Percentiles rank a stretch among this genome's conserved stretches.
phyloP scores from a whole-genome alignment of 2,113 vertebrate genomes.

The Cyrtonyx montezumae region DNA sequence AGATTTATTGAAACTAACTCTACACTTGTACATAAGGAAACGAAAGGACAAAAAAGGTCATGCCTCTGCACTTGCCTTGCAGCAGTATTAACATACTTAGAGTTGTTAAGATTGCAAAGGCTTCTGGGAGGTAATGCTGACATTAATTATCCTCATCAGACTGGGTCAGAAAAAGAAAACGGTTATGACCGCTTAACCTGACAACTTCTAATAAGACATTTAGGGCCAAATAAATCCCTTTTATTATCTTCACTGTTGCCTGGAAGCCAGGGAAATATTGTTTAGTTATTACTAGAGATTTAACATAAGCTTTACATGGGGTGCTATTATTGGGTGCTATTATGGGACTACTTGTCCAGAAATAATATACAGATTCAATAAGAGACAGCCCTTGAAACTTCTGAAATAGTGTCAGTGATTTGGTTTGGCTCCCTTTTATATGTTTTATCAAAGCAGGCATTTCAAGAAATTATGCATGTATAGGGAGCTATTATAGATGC shows the following conservation, averaged over 20 bases:
- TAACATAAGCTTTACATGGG: not conserved
- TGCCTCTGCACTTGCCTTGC: not conserved
- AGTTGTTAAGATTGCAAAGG: not conserved
- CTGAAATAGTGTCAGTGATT: not conserved
- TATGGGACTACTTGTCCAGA: not conserved
- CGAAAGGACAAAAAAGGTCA: not conserved
- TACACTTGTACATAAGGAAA: not conserved
- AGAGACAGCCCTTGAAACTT: not conserved
- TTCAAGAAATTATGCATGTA: not conserved
- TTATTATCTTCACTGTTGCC: not conserved
- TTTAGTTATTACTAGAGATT: not conserved
- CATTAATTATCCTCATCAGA: slow-evolving; percentile 38
- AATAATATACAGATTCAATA: not conserved
- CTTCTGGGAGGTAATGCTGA: slow-evolving; percentile 8
- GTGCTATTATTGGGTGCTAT: not conserved
- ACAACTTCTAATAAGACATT: not conserved
- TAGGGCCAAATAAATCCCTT: not conserved
- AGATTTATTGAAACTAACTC: not conserved
- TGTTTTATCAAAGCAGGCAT: not conserved
- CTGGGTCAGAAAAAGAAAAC: not conserved
- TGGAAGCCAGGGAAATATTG: not conserved
- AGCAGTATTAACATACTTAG: not conserved
- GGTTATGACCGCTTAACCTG: not conserved
- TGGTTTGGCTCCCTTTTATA: not conserved
- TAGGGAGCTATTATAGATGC: not conserved